phyloP scores from a whole-genome alignment of 2,888 invertebrate species.

The Tiphia femorata region DNA sequence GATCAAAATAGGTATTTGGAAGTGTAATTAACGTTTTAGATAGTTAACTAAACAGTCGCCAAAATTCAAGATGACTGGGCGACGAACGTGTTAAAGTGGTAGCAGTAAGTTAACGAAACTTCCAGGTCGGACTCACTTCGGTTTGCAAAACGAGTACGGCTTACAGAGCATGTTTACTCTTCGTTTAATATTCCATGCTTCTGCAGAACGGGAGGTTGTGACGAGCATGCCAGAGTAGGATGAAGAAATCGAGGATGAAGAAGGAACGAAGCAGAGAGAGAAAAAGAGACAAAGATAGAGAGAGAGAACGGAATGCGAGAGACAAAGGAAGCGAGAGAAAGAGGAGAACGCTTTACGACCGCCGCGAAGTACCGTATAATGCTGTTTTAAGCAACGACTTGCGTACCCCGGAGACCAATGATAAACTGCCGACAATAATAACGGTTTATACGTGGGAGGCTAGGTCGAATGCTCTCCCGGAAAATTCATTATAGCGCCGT shows the following conservation, averaged over 20 bases:
- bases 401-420: slow-evolving; percentile 42
- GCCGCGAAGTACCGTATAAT: slow-evolving; percentile 46
- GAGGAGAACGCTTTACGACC: slow-evolving; percentile 47
- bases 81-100: too few species aligned
- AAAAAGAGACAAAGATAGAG: too few species aligned
- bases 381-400: slow-evolving; percentile 50
- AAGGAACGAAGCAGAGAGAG: too few species aligned
- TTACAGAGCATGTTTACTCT: slow-evolving; percentile 42
- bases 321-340: too few species aligned
- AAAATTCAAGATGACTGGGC: too few species aligned
- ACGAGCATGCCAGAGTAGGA: not conserved
- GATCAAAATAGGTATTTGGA: too few species aligned
- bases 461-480: slow-evolving; percentile 20
- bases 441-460: slow-evolving; percentile 35
- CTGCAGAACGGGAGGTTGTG: slow-evolving; percentile 24
- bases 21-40: too few species aligned
- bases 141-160: too few species aligned
- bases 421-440: slow-evolving; percentile 50
- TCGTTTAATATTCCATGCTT: slow-evolving; percentile 48
- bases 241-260: not conserved
- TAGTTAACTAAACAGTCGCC: too few species aligned
- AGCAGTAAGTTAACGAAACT: too few species aligned
- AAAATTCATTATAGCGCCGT: slow-evolving; percentile 36
- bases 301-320: too few species aligned
- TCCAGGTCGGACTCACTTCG: too few species aligned